These are phyloP conservation scores for Dreissena polymorpha DNA, from an alignment of 1,140 invertebrate species.

Conservation along the genomic window DNA sequence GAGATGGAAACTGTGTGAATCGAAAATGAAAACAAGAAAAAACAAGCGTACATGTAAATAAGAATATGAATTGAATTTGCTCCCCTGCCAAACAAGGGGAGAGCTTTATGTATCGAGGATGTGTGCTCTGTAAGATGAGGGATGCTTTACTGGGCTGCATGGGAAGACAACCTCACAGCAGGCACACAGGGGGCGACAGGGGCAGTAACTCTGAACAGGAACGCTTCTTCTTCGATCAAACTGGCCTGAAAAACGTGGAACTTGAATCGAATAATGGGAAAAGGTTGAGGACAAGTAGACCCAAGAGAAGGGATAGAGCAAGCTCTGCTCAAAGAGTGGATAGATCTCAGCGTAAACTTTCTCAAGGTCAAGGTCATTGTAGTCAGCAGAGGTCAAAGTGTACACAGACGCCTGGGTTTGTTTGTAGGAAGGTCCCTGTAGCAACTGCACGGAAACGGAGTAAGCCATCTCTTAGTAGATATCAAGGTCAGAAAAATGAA, in stretches of 20 bases:
- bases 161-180: slow-evolving; percentile 33
- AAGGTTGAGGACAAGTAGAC: neutral
- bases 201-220: slow-evolving; percentile 26
- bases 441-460: neutral
- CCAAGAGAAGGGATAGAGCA: slow-evolving; percentile 9
- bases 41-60: no score
- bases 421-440: neutral
- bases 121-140: slow-evolving; percentile 56
- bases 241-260: neutral
- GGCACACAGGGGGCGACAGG: slow-evolving; percentile 10
- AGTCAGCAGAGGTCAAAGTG: neutral
- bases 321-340: slow-evolving; percentile 9
- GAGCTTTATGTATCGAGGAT: slow-evolving; percentile 49
- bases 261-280: neutral
- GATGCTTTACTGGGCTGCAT: slow-evolving; percentile 53
- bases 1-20: no score
- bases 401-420: neutral
- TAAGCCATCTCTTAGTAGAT: neutral
- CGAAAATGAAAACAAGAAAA: no score
- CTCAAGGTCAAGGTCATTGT: slow-evolving; percentile 28
- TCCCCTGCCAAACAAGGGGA: no score
- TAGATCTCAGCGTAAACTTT: neutral
- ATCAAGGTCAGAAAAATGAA: slow-evolving; percentile 10
- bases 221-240: slow-evolving; percentile 24
- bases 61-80: no score